phyloP scores from a whole-genome alignment of 1,140 invertebrate genomes.

The Aphelenchoides besseyi region DNA sequence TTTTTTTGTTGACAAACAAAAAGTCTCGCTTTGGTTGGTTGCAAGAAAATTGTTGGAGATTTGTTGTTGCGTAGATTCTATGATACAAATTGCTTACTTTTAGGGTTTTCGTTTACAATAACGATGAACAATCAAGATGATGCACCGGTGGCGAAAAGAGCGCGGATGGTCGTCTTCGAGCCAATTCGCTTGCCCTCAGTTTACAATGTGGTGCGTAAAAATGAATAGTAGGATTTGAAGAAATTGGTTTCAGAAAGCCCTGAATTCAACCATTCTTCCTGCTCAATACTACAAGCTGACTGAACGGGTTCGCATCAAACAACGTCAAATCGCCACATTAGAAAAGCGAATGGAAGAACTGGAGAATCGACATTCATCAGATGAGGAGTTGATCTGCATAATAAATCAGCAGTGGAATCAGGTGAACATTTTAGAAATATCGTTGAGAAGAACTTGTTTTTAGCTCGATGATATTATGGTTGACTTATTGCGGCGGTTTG shows the following conservation, averaged over 20 bases:
- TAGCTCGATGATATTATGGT: conserved; percentile 42
- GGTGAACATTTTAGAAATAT: conserved; percentile 37
- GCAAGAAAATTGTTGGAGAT: too few relatives aligned
- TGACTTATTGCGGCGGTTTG: conserved; percentile 41
- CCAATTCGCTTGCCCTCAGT: neutral
- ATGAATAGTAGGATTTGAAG: neutral
- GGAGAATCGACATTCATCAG: conserved; percentile 65
- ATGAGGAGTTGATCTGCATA: conserved; percentile 66
- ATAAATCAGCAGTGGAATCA: conserved; percentile 67
- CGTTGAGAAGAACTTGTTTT: conserved; percentile 4
- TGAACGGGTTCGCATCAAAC: conserved; percentile 39
- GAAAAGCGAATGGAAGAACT: conserved; percentile 65
- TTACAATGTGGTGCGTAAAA: neutral
- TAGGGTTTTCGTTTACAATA: too few relatives aligned
- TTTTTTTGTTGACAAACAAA: too few relatives aligned
- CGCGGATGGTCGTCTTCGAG: conserved; percentile 13
- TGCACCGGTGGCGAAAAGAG: neutral
- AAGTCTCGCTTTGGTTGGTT: too few relatives aligned
- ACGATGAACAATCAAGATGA: neutral
- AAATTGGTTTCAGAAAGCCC: conserved; percentile 39
- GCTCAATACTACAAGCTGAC: conserved; percentile 46
- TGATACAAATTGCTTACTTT: too few relatives aligned
- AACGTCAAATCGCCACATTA: conserved; percentile 45
- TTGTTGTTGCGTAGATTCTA: too few relatives aligned
- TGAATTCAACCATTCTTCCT: conserved; percentile 32